Percentiles rank a stretch among this genome's conserved stretches.
Evolutionary conservation across 2,888 invertebrate species (phyloP).

Genomic region (Lasioglossum marginatum): DNA sequence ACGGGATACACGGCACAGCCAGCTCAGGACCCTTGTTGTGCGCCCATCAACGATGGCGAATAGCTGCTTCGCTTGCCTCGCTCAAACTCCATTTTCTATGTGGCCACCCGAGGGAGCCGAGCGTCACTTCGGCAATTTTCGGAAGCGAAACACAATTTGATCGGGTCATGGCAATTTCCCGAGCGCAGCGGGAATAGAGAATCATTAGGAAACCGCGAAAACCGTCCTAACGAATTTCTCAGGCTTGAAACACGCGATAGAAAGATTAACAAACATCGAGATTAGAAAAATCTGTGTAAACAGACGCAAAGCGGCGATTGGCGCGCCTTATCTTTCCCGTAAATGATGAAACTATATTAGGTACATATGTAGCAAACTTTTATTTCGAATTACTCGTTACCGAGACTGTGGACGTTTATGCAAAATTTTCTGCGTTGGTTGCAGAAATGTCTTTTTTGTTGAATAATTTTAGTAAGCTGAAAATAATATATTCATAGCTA

Average conservation of each 20-base stretch:
- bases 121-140: slow-evolving; percentile 70
- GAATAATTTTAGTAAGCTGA: neutral
- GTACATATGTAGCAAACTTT: neutral
- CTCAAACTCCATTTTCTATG: slow-evolving; percentile 81
- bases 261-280: neutral
- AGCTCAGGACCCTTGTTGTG: slow-evolving; percentile 69
- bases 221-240: neutral
- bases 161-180: slow-evolving; percentile 41
- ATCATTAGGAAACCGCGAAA: slow-evolving; percentile 14
- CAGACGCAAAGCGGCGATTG: neutral
- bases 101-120: slow-evolving; percentile 70
- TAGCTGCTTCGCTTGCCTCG: slow-evolving; percentile 77
- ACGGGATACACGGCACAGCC: slow-evolving; percentile 64
- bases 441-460: neutral
- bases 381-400: neutral
- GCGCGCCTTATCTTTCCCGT: neutral
- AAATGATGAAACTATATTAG: neutral
- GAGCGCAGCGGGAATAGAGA: slow-evolving; percentile 4
- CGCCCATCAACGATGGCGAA: slow-evolving; percentile 81
- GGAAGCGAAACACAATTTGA: slow-evolving; percentile 46
- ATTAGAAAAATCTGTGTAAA: neutral
- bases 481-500: neutral
- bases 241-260: neutral
- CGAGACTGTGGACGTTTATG: neutral
- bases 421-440: neutral